Percentiles rank a stretch among this genome's conserved stretches.
These are phyloP conservation scores for Rhopalosiphum maidis DNA, from an alignment of 1,140 invertebrate species.

Conservation along the genomic window DNA sequence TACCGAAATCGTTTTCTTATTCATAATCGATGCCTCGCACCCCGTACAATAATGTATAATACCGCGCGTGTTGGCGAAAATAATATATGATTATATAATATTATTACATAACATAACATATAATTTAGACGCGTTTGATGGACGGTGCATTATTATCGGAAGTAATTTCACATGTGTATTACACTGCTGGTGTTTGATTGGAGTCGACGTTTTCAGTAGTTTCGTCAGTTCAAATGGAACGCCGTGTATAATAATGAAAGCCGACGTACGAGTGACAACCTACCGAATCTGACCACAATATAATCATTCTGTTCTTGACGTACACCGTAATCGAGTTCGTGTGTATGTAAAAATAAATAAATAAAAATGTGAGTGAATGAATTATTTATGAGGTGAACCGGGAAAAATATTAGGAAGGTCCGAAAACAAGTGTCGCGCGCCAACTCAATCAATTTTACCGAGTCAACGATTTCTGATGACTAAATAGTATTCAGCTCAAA, in stretches of 20 bases:
- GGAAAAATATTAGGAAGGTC: neutral
- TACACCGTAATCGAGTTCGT: neutral
- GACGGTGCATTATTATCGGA: neutral
- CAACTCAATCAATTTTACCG: neutral
- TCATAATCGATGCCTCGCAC: neutral
- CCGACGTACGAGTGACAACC: constrained; percentile 2
- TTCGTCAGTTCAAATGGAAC: neutral
- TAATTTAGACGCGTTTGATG: neutral
- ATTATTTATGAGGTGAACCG: neutral
- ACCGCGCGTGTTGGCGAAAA: neutral
- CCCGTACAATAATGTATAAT: neutral
- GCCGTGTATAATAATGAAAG: neutral
- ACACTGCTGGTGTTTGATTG: neutral
- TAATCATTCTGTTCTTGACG: constrained; percentile 1
- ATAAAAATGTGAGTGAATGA: neutral
- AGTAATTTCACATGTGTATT: neutral
- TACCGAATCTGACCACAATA: neutral
- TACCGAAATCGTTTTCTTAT: neutral
- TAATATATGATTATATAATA: too few species aligned
- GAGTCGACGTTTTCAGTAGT: neutral
- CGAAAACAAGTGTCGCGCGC: neutral
- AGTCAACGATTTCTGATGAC: neutral
- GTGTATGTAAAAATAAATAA: neutral
- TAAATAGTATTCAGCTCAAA: too few species aligned
- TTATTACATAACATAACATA: neutral